Base-by-base conservation (phyloP, 2,888 invertebrate genomes). In the Falcaria lacertinaria region DNA sequence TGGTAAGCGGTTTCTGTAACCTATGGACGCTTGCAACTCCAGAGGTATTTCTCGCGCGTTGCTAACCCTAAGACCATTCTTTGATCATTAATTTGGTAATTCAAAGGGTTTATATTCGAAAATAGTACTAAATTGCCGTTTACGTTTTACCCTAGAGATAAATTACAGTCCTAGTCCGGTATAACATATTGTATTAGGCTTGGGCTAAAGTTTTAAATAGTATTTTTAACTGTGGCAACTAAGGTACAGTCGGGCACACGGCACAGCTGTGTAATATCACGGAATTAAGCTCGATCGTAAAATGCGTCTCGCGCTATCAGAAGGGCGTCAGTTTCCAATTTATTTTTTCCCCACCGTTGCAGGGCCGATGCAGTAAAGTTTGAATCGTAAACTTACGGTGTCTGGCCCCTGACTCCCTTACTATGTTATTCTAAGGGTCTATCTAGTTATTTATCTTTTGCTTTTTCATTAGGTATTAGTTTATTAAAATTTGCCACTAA, bases 321-420 rank as follows among this genome's bases (percentile, higher is more conserved):
- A 70, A 76, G 87, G 85, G 86, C 76, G 81, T 78, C 77, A 69
- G 71, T 73, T 75, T 78, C 82, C 85, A 86, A 88, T 88, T 87
- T 88, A 85, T 88, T 87, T 87, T 87, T 86, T 83, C 82, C 84
- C 85, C 80, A 69, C 69, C 67, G 70, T 58, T 85, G 86, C 86
- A 83, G 76, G 74, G 74, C 74, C 64, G 71, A 54, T 87, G 84
- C 85, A 86, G 80, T 84, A 79, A 83, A 82, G 64, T 74, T 66
- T 65, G 58, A 77, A 80, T 82, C 83, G 81, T 84, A 84, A 85
- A 86, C 71, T 83, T 82, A 76, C 85, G 75, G 69, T 48, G 85
- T 84, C 87, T 85, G 78, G 80, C 72, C 75, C 79, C 66, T 58
- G 64, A 52, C 57, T 52, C 79, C 73, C 68, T 64, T 74, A 78